Evolutionary conservation across 2,113 vertebrate genomes (phyloP), one percentile per base, ranked within the genome.

Genomic region (Eclectus roratus): DNA sequence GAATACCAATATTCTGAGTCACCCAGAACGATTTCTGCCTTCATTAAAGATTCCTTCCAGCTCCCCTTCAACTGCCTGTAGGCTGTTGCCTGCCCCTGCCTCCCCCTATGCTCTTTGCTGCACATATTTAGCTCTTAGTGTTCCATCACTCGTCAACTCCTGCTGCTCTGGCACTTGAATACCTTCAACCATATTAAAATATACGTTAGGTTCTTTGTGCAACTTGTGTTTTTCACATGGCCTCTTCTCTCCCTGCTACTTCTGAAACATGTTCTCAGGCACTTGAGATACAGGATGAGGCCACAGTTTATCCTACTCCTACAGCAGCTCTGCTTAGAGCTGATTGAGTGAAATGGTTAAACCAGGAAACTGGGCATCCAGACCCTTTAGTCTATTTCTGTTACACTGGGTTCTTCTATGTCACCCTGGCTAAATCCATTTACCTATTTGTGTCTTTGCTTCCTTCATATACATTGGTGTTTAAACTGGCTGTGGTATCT

Each of bases 1-100:
- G 94, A 95, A 96, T 93, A 88, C 95, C 94, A 86, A 93, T 95
- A 93, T 84, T 96, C 96, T 94, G 93, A 96, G 88, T 96, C 90
- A 97, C 80, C 8, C 80, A 76, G 85, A 95, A 72, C 0, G 77
- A 91, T 95, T 95, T 88, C 93, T 96, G 95, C 85, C 90, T 96
- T 86, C 93, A 81, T 97, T 90, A 94, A 78, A 83, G 68, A 91
- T 93, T 96, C 88, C 77, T 95, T 92, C 83, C 73, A 87, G 77
- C 93, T 95, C 52, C 78, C 83, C 70, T 94, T 92, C 76, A 46
- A 58, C 64, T 89, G 93, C 84, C 73, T 70, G 90, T 93, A 37
- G 96, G 93, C 89, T 94, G 95, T 3, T 87, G 93, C 84, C 95
- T 95, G 89, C 94, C 89, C 95, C 93, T 94, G 93, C 95, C 94